These are phyloP conservation scores for Drosophila setosimentum DNA, from an alignment of 2,888 invertebrate genomes.

Conservation along the genomic window DNA sequence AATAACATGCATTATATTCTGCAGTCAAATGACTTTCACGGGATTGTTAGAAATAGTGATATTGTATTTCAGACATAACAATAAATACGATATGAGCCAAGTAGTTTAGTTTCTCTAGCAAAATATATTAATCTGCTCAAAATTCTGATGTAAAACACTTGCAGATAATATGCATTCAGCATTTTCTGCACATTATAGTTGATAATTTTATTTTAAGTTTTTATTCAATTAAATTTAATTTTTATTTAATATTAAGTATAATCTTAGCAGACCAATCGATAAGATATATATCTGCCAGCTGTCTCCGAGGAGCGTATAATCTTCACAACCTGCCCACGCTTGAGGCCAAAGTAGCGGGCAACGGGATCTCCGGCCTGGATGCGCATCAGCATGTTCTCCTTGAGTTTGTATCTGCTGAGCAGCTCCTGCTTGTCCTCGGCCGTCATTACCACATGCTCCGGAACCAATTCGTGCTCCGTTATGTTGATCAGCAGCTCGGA, in stretches of 20 bases:
- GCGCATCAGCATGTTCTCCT: conserved; percentile 99
- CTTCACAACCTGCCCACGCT: conserved; percentile 99
- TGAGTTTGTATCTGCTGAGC: conserved; percentile 96
- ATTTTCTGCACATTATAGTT: neutral
- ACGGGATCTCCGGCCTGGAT: conserved; percentile 99
- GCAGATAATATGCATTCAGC: neutral
- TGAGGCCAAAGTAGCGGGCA: conserved; percentile 98
- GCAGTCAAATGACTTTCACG: neutral
- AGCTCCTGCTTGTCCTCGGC: conserved; percentile 99
- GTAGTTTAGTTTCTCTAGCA: neutral
- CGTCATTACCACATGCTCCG: conserved; percentile 99
- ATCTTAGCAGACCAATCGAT: conserved; percentile 94
- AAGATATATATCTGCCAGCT: conserved; percentile 99
- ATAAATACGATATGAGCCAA: neutral
- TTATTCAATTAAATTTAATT: neutral
- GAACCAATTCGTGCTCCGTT: conserved; percentile 98
- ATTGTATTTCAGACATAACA: neutral
- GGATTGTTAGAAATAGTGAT: neutral
- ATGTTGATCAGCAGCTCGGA: conserved; percentile 98
- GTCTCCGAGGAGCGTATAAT: conserved; percentile 99
- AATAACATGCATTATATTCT: no score
- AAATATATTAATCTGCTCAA: neutral
- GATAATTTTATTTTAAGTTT: neutral
- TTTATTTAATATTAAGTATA: conserved; percentile 14
- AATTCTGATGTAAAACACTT: neutral